phyloP scores from a whole-genome alignment of 2,113 vertebrate genomes.

The Tragulus kanchil region DNA sequence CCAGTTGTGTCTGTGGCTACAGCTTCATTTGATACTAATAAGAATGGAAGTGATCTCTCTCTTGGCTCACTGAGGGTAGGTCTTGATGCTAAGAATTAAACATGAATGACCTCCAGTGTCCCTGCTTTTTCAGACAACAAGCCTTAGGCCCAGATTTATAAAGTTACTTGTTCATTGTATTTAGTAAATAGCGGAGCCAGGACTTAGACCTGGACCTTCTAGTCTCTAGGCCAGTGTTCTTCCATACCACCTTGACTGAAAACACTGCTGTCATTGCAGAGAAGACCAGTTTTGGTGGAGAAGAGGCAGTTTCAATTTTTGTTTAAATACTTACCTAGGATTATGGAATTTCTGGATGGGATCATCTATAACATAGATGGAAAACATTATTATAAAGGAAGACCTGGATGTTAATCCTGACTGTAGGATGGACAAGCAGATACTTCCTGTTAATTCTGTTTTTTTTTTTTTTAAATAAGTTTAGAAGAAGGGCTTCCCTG shows the following conservation, averaged over 20 bases:
- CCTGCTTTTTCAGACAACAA: conserved; percentile 57
- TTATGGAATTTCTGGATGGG: conserved; percentile 12
- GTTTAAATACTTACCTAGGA: conserved; percentile 49
- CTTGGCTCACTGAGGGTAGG: neutral
- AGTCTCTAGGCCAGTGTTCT: neutral
- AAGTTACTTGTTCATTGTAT: conserved; percentile 44
- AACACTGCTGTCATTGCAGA: conserved; percentile 28
- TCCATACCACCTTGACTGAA: conserved; percentile 3
- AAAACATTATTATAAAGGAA: conserved; percentile 19
- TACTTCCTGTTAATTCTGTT: conserved; percentile 43
- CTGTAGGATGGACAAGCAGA: conserved; percentile 17
- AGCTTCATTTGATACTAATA: conserved; percentile 29
- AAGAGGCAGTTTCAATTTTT: conserved; percentile 50
- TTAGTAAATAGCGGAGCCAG: conserved; percentile 17
- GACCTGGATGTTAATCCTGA: conserved; percentile 51
- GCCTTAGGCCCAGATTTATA: neutral
- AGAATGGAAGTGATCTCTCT: conserved; percentile 14
- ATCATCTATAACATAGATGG: neutral
- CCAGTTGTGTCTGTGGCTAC: conserved; percentile 21
- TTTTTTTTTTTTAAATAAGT: neutral
- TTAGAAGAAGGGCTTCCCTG: no score
- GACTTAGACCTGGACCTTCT: conserved; percentile 45
- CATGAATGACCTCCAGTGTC: neutral
- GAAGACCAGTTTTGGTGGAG: conserved; percentile 40
- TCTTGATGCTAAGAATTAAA: conserved; percentile 55